A percentile compares a stretch with the other conserved stretches of the same genome.
phyloP scores from a whole-genome alignment of 1,140 invertebrate genomes.

The Procambarus clarkii region DNA sequence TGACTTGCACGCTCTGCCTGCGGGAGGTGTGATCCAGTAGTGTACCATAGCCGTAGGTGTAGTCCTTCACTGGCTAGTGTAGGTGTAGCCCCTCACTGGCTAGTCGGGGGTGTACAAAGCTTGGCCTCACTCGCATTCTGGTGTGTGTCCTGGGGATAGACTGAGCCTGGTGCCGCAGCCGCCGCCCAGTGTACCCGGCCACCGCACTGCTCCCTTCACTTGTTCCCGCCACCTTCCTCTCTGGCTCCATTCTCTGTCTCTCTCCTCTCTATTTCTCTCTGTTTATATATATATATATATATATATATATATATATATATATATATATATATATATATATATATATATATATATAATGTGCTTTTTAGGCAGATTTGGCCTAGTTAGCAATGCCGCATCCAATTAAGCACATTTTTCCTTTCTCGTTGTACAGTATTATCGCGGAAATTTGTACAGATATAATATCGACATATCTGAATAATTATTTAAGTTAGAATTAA shows the following conservation, averaged over 20 bases:
- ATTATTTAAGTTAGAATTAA: no score
- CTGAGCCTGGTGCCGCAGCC: not conserved
- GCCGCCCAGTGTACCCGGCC: not conserved
- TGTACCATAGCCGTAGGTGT: slow-evolving; percentile 20
- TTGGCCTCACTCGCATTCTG: slow-evolving; percentile 45
- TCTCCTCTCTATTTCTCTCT: not conserved
- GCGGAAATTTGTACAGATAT: no score
- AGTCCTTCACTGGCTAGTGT: slow-evolving; percentile 17
- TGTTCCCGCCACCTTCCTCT: not conserved
- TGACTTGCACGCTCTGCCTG: not conserved
- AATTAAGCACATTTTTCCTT: no score
- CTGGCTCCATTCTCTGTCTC: not conserved
- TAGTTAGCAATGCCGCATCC: no score
- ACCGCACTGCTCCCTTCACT: not conserved
- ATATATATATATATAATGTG: not conserved
- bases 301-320: slow-evolving; percentile 19
- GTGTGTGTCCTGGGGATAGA: not conserved
- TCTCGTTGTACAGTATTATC: no score
- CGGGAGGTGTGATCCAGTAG: slow-evolving; percentile 22
- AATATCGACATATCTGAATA: no score
- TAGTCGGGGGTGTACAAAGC: slow-evolving; percentile 43
- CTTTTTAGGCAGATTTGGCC: no score
- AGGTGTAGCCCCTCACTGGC: slow-evolving; percentile 27
- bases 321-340: slow-evolving; percentile 2
- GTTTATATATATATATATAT: slow-evolving; percentile 18